Conservation (phyloP, 2,113 vertebrate species). For the Hypomesus transpacificus region DNA sequence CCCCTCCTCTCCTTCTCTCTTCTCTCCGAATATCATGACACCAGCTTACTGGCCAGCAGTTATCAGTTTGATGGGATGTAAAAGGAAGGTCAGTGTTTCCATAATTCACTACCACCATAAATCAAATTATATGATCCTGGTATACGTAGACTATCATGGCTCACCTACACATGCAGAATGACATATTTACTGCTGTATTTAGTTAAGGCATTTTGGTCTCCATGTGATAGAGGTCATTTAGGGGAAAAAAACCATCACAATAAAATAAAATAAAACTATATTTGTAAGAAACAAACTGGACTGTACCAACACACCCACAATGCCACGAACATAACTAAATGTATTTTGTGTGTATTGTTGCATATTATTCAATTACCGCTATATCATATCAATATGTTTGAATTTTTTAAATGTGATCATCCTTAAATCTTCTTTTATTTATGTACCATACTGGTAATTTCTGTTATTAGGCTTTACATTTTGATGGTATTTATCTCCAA, state of each 20-base stretch:
- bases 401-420: too few relatives aligned
- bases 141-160: not conserved
- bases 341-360: not conserved
- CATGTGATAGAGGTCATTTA: not conserved
- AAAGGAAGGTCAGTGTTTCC: constrained; percentile 70
- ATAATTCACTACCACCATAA: constrained; percentile 67
- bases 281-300: not conserved
- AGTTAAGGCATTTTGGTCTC: constrained; percentile 26
- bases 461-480: too few relatives aligned
- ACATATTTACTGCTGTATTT: constrained; percentile 27
- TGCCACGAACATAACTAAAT: not conserved
- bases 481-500: not conserved
- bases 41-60: constrained; percentile 60
- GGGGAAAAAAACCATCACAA: not conserved
- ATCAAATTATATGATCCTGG: constrained; percentile 63
- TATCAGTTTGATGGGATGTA: constrained; percentile 69
- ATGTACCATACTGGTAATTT: too few relatives aligned
- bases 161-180: constrained; percentile 10
- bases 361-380: too few relatives aligned
- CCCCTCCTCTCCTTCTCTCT: constrained; percentile 30
- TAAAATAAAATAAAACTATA: too few relatives aligned
- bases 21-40: constrained; percentile 46
- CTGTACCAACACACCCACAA: not conserved
- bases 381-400: too few relatives aligned
- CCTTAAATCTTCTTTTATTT: too few relatives aligned